phyloP scores from a whole-genome alignment of 2,797 vertebrate species.

The Galagoides demidoff region DNA sequence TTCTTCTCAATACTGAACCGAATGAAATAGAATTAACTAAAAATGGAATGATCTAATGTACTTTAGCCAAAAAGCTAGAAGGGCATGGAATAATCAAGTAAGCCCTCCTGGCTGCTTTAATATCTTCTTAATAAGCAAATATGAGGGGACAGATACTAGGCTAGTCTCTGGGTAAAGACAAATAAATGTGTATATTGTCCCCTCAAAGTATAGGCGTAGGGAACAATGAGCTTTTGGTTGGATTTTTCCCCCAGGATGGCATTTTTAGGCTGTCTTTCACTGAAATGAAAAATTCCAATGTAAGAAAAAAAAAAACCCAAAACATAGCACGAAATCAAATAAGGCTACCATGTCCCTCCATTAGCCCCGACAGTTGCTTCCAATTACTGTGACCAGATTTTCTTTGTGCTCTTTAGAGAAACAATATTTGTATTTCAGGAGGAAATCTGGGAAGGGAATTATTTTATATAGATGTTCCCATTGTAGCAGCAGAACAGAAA shows the following conservation, averaged over 20 bases:
- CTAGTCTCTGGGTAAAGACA: constrained; percentile 3
- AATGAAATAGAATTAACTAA: constrained; percentile 66
- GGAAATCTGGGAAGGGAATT: constrained; percentile 20
- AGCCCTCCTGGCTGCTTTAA: neutral
- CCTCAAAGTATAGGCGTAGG: constrained; percentile 5
- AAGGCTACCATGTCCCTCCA: constrained; percentile 10
- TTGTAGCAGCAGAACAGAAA: neutral
- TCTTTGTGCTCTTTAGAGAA: constrained; percentile 52
- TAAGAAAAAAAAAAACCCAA: neutral
- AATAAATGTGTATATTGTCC: constrained; percentile 39
- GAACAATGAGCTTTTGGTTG: constrained; percentile 25
- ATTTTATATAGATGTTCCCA: constrained; percentile 7
- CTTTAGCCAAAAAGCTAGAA: constrained; percentile 60
- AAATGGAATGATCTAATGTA: constrained; percentile 63
- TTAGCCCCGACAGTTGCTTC: constrained; percentile 26
- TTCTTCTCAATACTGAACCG: constrained; percentile 51
- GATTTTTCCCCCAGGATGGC: constrained; percentile 17
- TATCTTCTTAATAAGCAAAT: constrained; percentile 2
- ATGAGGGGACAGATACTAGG: neutral
- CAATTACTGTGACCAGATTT: constrained; percentile 47
- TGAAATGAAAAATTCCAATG: constrained; percentile 57
- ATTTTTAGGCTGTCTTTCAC: constrained; percentile 43
- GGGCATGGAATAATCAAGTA: constrained; percentile 36
- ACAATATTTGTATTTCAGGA: constrained; percentile 53
- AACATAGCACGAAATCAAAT: constrained; percentile 60